Evolutionary conservation across 1,140 invertebrate genomes (phyloP).

Genomic region (Papilio xuthus): DNA sequence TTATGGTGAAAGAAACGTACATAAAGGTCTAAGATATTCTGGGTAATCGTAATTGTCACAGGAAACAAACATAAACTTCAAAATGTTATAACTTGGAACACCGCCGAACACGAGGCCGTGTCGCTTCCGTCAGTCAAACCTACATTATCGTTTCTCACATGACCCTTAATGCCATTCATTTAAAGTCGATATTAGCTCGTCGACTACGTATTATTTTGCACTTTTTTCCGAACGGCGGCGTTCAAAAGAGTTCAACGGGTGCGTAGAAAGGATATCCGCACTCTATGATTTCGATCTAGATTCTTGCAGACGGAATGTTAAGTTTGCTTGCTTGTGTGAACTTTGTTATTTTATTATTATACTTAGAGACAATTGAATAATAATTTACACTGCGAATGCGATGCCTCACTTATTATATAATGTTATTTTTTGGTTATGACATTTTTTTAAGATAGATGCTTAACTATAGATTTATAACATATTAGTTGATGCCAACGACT

Average conservation of each 20-base stretch:
- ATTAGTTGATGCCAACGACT: no score
- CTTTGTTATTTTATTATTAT: neutral
- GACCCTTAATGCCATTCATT: conserved; percentile 40
- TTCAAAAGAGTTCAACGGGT: conserved; percentile 72
- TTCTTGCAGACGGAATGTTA: conserved; percentile 51
- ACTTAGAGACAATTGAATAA: neutral
- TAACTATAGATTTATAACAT: no score
- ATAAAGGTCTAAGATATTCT: neutral
- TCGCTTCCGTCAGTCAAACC: conserved; percentile 67
- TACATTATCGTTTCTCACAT: conserved; percentile 39
- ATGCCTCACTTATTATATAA: neutral
- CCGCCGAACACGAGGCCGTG: conserved; percentile 60
- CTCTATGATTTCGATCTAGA: conserved; percentile 52
- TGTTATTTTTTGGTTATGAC: no score
- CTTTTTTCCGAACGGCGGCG: conserved; percentile 57
- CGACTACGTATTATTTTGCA: conserved; percentile 36
- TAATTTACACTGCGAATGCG: neutral
- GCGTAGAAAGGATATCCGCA: conserved; percentile 66
- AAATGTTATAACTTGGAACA: conserved; percentile 52
- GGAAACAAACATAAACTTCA: neutral
- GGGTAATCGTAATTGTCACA: no score
- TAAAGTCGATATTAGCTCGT: conserved; percentile 44
- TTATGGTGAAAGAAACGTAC: neutral
- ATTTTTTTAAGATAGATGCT: no score
- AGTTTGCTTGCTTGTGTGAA: conserved; percentile 12